Evolutionary conservation across 2,797 vertebrate genomes (phyloP), one percentile per base, ranked within the genome.

Genomic region (Pipistrellus nathusii): DNA sequence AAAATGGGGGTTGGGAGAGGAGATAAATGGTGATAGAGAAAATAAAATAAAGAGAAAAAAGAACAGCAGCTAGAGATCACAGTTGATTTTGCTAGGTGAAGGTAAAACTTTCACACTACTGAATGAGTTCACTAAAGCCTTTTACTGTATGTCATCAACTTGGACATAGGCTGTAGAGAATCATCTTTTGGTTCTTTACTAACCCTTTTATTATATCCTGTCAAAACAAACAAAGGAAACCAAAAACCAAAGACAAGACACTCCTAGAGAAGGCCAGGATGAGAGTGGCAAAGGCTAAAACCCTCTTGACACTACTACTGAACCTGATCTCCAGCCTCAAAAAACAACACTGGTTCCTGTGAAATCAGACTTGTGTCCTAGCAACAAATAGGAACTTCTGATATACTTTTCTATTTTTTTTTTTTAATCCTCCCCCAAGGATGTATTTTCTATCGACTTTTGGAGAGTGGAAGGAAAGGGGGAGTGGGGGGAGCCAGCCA

Each of bases 111-210:
- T 25, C 15, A 69, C 11, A 78, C 30, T 62, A 23, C 4, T n/a
- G 55, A 88, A 30, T 41, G 21, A 55, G 73, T 38, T 68, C 44
- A 64, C 44, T 46, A n/a, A 59, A 30, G 38, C 20, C 14, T 73
- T 88, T 53, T 77, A 46, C 13, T 48, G 8, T 23, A 3, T 17
- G 27, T 38, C 44, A 85, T 38, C 38, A 48, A 32, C 32, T 8
- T 87, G 41, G 71, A 76, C 41, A 84, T 0, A 94, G 32, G 44
- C 71, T 23, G 2, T 5, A 86, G 46, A 94, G 44, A 76, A 88
- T 62, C 66, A 78, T 23, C 38, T 83, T 91, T 35, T 66, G 15
- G 48, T 88, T 87, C 32, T 87, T 93, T 64, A 78, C 3, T 80
- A 89, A 66, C 73, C 27, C 53, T 88, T 90, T 75, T 41, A 62